Percentiles rank a stretch among this genome's conserved stretches.
Evolutionary conservation across 2,888 invertebrate genomes (phyloP).

Genomic region (Macroteleia sp.): DNA sequence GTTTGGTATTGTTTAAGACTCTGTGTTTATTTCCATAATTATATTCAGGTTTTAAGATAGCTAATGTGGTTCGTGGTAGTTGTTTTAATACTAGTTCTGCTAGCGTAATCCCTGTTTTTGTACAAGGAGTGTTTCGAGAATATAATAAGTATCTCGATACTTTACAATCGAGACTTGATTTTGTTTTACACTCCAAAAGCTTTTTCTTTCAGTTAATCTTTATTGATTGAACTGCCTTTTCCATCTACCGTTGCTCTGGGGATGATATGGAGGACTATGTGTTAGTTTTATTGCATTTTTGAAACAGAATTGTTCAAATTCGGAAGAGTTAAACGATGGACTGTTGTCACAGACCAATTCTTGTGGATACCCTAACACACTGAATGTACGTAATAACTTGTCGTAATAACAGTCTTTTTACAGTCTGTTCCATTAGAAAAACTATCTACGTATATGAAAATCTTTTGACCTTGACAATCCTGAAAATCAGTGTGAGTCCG

Average conservation of each 20-base stretch:
- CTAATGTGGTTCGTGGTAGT: slow-evolving; percentile 33
- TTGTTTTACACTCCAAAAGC: slow-evolving; percentile 40
- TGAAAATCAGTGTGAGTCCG: slow-evolving; percentile 82
- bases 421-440: slow-evolving; percentile 72
- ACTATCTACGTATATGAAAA: slow-evolving; percentile 38
- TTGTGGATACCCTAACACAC: slow-evolving; percentile 46
- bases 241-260: slow-evolving; percentile 68
- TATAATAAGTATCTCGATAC: slow-evolving; percentile 24
- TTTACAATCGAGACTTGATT: slow-evolving; percentile 22
- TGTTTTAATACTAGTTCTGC: slow-evolving; percentile 46
- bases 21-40: neutral
- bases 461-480: slow-evolving; percentile 37
- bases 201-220: slow-evolving; percentile 64
- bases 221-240: slow-evolving; percentile 62
- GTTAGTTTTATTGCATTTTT: slow-evolving; percentile 44
- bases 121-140: slow-evolving; percentile 49
- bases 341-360: slow-evolving; percentile 50
- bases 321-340: slow-evolving; percentile 25
- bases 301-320: slow-evolving; percentile 32
- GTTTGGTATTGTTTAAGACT: too few relatives aligned
- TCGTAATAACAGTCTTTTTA: slow-evolving; percentile 25
- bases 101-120: slow-evolving; percentile 46
- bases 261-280: slow-evolving; percentile 66
- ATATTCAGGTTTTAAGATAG: slow-evolving; percentile 28
- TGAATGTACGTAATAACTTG: slow-evolving; percentile 39